Percentiles rank a stretch among this genome's conserved stretches.
Evolutionary conservation across 1,140 invertebrate species (phyloP).

Genomic region (Paraescarpia echinospica): DNA sequence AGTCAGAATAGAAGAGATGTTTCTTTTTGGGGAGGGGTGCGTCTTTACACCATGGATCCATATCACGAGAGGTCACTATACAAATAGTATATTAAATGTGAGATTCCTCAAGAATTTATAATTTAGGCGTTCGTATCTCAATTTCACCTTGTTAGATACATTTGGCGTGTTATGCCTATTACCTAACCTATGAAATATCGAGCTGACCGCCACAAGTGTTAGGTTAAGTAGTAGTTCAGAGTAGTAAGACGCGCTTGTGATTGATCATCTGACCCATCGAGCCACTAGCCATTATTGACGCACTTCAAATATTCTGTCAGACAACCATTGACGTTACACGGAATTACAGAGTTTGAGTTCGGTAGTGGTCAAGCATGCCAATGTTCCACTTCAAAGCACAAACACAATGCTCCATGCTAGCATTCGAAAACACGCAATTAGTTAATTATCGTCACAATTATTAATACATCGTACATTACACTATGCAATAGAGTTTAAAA

Average conservation of each 20-base stretch:
- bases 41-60: too few relatives aligned
- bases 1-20: too few relatives aligned
- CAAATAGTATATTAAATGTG: too few relatives aligned
- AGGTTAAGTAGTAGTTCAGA: neutral
- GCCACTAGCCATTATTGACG: neutral
- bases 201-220: neutral
- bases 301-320: neutral
- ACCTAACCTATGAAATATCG: too few relatives aligned
- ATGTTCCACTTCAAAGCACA: neutral
- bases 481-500: too few relatives aligned
- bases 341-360: neutral
- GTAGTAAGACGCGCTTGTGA: neutral
- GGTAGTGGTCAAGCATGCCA: neutral
- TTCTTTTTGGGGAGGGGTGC: too few relatives aligned
- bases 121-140: too few relatives aligned
- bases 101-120: too few relatives aligned
- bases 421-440: neutral
- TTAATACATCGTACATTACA: too few relatives aligned
- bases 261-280: neutral
- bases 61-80: too few relatives aligned
- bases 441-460: neutral
- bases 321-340: neutral
- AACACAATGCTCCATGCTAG: neutral
- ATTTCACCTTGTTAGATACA: too few relatives aligned
- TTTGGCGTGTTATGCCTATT: too few relatives aligned